Evolutionary conservation across 2,113 vertebrate genomes (phyloP), one percentile per base, ranked within the genome.

Genomic region (Forbesichthys papilliferus): DNA sequence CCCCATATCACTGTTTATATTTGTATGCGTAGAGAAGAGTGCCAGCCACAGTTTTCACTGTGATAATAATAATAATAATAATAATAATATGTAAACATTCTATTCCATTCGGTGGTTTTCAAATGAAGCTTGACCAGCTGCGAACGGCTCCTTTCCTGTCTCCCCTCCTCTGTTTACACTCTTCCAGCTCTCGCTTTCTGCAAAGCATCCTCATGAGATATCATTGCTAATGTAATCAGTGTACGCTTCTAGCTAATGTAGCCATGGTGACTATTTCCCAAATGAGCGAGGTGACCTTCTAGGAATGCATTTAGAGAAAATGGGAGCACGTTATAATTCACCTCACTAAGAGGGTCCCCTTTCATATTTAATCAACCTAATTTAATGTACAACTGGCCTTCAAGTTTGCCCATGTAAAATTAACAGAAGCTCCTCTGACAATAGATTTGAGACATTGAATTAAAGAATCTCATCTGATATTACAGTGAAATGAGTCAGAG

Each of bases 231-330:
- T 89, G 77, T 85, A 87, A 85, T 85, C 70, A 84, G 69, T 11
- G 49, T 69, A 80, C 78, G 74, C 73, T 73, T 79, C 74, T 69
- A 84, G 85, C 78, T 87, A 89, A 86, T 81, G 85, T 83, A 83
- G 77, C 84, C 79, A 90, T 86, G 82, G 80, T 0, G 83, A 90
- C 85, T 77, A 87, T 87, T 88, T 85, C 83, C 77, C 64, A 88
- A 87, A 87, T 80, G 87, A 83, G 83, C 83, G 68, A 78, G 42
- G 79, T 87, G 88, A 86, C 87, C 85, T 89, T 87, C 76, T 57
- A 49, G 63, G 58, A 78, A 82, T 65, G 64, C 74, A 80, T 85
- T 78, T 69, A 52, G 64, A 66, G 70, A 74, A 84, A 85, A 85
- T 75, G 63, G 76, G 70, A 80, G 76, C 34, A 55, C 64, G 81